These are phyloP conservation scores for Lepidurus couesii DNA, from an alignment of 1,140 invertebrate genomes.

Conservation along the genomic window DNA sequence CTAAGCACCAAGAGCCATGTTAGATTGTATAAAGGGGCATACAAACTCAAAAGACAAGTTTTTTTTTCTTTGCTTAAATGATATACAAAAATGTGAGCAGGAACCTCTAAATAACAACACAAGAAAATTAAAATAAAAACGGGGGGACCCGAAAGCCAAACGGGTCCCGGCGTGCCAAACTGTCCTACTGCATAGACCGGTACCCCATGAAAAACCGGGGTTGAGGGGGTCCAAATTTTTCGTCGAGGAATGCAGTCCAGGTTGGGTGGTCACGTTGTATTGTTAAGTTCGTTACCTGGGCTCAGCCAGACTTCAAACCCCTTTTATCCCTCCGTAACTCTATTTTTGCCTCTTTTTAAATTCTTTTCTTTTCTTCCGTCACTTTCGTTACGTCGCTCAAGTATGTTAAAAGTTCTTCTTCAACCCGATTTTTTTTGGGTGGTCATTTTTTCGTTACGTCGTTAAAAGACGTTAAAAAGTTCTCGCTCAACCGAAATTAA, in stretches of 20 bases:
- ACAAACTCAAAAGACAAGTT: background rate
- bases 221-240: background rate
- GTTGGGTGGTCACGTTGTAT: slow-evolving; percentile 18
- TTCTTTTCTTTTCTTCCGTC: background rate
- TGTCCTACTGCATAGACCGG: slow-evolving; percentile 5
- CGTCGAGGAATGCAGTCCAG: slow-evolving; percentile 6
- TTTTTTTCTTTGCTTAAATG: too few relatives aligned
- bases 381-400: background rate
- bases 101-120: background rate
- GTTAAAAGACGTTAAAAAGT: background rate
- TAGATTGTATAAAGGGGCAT: background rate
- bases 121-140: background rate
- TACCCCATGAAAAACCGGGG: background rate
- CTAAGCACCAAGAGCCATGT: background rate
- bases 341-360: background rate
- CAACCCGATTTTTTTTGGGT: background rate
- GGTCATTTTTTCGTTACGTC: background rate
- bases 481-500: background rate
- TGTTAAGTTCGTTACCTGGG: slow-evolving; percentile 21
- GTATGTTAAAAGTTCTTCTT: background rate
- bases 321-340: background rate
- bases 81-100: background rate
- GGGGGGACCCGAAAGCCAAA: background rate
- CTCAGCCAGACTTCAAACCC: slow-evolving; percentile 4
- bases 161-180: background rate